Conservation (phyloP, 2,888 invertebrate genomes). For the Himalopsyche anomala region DNA sequence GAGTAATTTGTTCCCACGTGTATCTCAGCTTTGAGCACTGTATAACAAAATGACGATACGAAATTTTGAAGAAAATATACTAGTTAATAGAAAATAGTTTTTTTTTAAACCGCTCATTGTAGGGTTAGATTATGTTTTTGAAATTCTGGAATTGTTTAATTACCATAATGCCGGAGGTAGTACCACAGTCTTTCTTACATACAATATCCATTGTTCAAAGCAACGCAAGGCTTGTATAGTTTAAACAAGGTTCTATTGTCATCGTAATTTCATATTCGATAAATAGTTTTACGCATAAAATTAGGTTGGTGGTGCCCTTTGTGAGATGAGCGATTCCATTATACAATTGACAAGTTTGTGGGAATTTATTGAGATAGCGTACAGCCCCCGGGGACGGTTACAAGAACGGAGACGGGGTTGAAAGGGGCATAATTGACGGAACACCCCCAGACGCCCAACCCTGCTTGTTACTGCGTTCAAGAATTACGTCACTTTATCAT, state of each 20-base stretch:
- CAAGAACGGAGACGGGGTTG: neutral
- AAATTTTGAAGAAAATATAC: too few relatives aligned
- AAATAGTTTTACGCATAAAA: conserved; percentile 20
- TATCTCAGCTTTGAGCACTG: too few relatives aligned
- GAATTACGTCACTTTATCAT: neutral
- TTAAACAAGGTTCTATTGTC: conserved; percentile 4
- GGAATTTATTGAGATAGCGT: conserved; percentile 21
- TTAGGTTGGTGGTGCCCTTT: conserved; percentile 16
- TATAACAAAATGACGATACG: too few relatives aligned
- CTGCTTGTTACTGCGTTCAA: neutral
- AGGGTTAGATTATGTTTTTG: too few relatives aligned
- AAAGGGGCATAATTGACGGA: conserved; percentile 41
- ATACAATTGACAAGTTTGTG: conserved; percentile 26
- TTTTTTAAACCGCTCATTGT: too few relatives aligned
- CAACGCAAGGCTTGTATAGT: neutral
- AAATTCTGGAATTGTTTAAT: neutral
- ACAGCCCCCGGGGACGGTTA: conserved; percentile 13
- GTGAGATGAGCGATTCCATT: conserved; percentile 28
- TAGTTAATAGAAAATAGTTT: too few relatives aligned
- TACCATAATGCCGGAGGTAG: neutral
- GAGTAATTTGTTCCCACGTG: too few relatives aligned
- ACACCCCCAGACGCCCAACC: conserved; percentile 41
- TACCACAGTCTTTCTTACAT: neutral
- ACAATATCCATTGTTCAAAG: neutral
- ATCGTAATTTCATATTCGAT: conserved; percentile 26